These are phyloP conservation scores for Laspeyria flexula DNA, from an alignment of 2,888 invertebrate genomes.

Conservation along the genomic window DNA sequence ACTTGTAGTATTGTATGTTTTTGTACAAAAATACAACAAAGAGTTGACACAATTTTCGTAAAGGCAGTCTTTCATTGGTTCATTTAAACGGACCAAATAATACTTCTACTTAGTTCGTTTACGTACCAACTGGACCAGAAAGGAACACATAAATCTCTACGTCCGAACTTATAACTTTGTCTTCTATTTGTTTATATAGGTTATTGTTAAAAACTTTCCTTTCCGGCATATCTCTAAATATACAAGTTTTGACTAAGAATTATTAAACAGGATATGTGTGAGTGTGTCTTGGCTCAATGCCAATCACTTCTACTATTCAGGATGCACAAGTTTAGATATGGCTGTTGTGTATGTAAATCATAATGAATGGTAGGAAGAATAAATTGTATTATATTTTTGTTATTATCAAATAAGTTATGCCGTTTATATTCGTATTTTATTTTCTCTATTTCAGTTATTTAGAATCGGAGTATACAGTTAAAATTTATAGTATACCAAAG, in stretches of 20 bases:
- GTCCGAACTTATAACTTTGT: background rate
- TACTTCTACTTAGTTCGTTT: too few species aligned
- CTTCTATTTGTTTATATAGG: conserved; percentile 29
- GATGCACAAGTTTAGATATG: conserved; percentile 20
- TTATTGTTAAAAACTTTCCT: conserved; percentile 37
- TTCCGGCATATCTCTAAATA: conserved; percentile 34
- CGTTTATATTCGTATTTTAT: background rate
- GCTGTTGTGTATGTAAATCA: conserved; percentile 41
- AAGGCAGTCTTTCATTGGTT: too few species aligned
- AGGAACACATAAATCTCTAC: background rate
- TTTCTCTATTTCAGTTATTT: too few species aligned
- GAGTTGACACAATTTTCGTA: too few species aligned
- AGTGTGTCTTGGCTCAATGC: conserved; percentile 32
- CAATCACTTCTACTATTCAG: conserved; percentile 31
- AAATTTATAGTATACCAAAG: too few species aligned
- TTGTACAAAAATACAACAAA: too few species aligned
- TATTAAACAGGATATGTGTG: conserved; percentile 37
- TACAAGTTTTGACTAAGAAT: conserved; percentile 41
- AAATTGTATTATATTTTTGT: conserved; percentile 14
- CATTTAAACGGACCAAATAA: too few species aligned
- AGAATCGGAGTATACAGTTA: too few species aligned
- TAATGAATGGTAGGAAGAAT: conserved; percentile 26
- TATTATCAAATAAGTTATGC: background rate
- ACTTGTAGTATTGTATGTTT: too few species aligned
- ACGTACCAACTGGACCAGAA: background rate